Base-by-base conservation (phyloP, 2,888 invertebrate genomes). In the Drosophila parthenogenetica region DNA sequence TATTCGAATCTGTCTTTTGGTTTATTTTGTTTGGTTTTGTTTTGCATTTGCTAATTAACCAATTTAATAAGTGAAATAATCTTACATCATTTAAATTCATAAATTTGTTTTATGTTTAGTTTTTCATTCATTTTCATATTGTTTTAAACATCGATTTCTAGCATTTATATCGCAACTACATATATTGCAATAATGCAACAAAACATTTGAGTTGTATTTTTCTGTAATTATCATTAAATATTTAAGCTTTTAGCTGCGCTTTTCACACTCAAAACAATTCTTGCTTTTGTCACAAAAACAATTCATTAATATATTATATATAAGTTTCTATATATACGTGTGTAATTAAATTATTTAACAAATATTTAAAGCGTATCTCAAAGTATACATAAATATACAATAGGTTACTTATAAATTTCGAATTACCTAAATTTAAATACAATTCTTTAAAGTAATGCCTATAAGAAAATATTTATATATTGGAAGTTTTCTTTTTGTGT, bases 1-100 rank as follows among this genome's bases (percentile, higher is more conserved):
- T 75, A 75, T 75, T 75, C 40, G 46, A 71, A 67, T 75, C 29
- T 75, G 74, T 75, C 71, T 75, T 74, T 73, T 74, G 53, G 48
- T 64, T 64, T 53, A 22, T 73, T 65, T 68, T 68, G 37, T 54
- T 60, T 64, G 53, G 50, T 54, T 77, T 71, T 39, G 49, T 61
- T 70, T 60, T 60, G 68, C 59, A 61, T 64, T 69, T 78, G 73
- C 77, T 80, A 68, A 77, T 81, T 79, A 72, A 82, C 81, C 82
- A 77, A 67, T 69, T 78, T 74, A 81, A 79, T 83, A 69, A 79
- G 79, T 86, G 68, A 86, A 83, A 74, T 69, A 74, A 78, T 74
- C 72, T 64, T 80, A 81, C 71, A 69, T 66, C 67, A 72, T 71
- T 65, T 68, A 77, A 69, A 55, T 70, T 76, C 66, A 65, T 68